Evolutionary conservation across 2,113 vertebrate species (phyloP).

Genomic region (Perognathus longimembris): DNA sequence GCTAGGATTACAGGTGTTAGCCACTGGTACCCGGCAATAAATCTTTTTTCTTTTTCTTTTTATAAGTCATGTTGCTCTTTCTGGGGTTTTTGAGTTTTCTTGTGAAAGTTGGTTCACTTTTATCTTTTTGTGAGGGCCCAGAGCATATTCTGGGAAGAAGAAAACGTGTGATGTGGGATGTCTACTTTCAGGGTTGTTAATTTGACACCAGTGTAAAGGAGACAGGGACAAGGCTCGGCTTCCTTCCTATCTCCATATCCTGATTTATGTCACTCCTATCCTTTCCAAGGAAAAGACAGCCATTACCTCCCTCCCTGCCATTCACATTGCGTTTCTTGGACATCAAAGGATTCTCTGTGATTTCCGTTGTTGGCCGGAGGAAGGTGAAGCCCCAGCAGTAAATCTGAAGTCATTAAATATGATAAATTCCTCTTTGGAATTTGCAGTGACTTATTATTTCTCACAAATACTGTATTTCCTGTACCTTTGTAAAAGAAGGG

Average conservation of each 20-base stretch:
- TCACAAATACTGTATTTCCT: background rate
- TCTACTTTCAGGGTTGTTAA: slow-evolving; percentile 26
- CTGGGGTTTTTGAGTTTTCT: background rate
- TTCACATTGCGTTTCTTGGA: background rate
- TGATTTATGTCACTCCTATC: background rate
- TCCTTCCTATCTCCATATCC: background rate
- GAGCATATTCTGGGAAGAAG: background rate
- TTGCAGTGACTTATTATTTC: background rate
- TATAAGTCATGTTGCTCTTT: background rate
- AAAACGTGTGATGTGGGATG: background rate
- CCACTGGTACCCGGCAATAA: too few species aligned
- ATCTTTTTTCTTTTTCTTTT: too few species aligned
- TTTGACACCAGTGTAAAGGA: slow-evolving; percentile 14
- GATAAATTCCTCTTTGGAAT: background rate
- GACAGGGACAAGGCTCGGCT: slow-evolving; percentile 5
- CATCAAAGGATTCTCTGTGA: slow-evolving; percentile 72
- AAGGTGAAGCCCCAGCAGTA: background rate
- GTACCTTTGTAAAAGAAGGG: background rate
- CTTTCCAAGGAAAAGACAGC: slow-evolving; percentile 10
- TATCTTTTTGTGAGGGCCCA: slow-evolving; percentile 68
- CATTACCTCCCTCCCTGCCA: slow-evolving; percentile 52
- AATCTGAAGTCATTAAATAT: background rate
- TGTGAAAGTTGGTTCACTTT: slow-evolving; percentile 38
- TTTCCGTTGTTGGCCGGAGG: slow-evolving; percentile 6
- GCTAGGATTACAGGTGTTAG: too few species aligned